phyloP scores from a whole-genome alignment of 2,797 vertebrate species.

The Lithobates pipiens region DNA sequence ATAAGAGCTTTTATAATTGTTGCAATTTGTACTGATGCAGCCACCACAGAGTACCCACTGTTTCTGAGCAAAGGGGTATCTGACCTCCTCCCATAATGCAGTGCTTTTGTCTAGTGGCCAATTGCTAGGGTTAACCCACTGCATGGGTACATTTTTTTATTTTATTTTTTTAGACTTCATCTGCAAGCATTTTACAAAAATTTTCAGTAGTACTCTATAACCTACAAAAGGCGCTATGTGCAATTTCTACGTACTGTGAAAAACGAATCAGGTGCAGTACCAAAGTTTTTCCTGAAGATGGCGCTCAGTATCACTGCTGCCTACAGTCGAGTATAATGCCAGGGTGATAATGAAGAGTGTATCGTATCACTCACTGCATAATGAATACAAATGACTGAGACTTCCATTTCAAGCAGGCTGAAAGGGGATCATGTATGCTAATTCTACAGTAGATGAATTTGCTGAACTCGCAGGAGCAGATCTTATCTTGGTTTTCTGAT shows the following conservation, averaged over 20 bases:
- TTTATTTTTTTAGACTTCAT: no score
- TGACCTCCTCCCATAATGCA: no score
- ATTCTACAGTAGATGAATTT: conserved; percentile 6
- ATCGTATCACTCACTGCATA: conserved; percentile 19
- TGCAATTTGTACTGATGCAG: no score
- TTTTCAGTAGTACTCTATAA: neutral
- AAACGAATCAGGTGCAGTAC: no score
- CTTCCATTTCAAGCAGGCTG: conserved; percentile 8
- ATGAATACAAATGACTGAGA: conserved; percentile 35
- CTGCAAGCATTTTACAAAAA: neutral
- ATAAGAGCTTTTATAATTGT: no score
- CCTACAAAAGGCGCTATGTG: neutral
- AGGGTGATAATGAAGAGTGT: neutral
- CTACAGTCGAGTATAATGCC: no score
- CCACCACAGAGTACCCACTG: no score
- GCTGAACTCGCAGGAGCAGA: conserved; percentile 6
- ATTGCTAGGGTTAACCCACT: neutral
- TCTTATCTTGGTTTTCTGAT: conserved; percentile 35
- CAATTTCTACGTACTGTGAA: neutral
- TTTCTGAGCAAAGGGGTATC: no score
- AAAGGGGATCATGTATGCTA: conserved; percentile 7
- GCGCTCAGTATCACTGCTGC: neutral
- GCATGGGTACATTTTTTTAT: neutral
- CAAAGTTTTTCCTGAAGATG: neutral
- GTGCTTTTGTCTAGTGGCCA: no score